These are phyloP conservation scores for Limnodromus scolopaceus DNA, from an alignment of 2,797 vertebrate species.

Conservation along the genomic window DNA sequence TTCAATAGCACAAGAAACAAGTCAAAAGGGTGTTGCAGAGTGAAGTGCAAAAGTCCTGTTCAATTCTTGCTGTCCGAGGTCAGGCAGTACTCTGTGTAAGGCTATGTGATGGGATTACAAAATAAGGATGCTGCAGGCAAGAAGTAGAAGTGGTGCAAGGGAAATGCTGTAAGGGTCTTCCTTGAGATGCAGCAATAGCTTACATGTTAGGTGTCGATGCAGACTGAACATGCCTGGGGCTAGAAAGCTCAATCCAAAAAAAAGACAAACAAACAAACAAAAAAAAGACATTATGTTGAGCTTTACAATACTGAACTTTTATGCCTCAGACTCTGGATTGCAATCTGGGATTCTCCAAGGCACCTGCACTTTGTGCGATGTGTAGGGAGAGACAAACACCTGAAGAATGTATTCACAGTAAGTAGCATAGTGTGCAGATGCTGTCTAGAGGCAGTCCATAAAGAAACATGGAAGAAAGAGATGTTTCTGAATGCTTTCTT, in stretches of 20 bases:
- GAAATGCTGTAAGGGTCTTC: not conserved
- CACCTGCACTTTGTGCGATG: not conserved
- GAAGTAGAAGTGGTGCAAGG: not conserved
- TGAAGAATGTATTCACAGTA: not conserved
- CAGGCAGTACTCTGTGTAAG: not conserved
- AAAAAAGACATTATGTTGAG: not conserved
- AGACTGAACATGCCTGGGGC: conserved; percentile 31
- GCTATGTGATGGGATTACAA: not conserved
- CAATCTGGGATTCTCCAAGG: not conserved
- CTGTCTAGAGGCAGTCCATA: not conserved
- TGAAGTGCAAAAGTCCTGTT: not conserved
- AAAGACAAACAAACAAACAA: not conserved
- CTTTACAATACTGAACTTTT: not conserved
- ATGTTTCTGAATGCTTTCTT: not conserved
- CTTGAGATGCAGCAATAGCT: not conserved
- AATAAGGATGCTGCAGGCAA: not conserved
- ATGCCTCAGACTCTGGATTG: not conserved
- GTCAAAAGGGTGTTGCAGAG: not conserved
- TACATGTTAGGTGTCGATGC: not conserved
- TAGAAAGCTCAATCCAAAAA: not conserved
- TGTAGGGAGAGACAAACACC: not conserved
- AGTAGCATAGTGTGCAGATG: not conserved
- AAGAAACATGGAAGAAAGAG: not conserved
- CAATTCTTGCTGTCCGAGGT: not conserved
- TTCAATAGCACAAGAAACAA: not conserved